Base-by-base conservation (phyloP, 2,797 vertebrate genomes). In the Chelonia mydas region DNA sequence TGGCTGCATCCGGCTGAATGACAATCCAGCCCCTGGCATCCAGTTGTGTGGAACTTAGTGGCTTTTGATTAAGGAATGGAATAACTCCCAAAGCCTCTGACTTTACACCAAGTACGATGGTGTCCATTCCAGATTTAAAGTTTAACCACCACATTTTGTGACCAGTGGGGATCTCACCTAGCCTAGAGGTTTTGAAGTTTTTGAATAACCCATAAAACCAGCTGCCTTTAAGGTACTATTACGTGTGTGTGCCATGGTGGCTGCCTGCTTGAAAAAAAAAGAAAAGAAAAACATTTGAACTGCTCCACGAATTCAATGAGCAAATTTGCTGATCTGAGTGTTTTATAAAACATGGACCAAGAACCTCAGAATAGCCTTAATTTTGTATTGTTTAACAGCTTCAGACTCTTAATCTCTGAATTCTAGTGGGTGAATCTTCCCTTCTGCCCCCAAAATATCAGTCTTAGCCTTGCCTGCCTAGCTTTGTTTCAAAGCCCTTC, bases 361-460 rank as follows among this genome's bases (percentile, higher is more conserved):
- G 51, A 94, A 92, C 83, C 85, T 87, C 51, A 11, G 82, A 82
- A 76, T 54, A 93, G 96, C 96, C 96, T 97, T 97, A 87, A 87
- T 83, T 97, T 96, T 87, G 41, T 94, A n/a, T 90, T 83, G 50
- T 83, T 61, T 86, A 45, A 45, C 79, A n/a, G 77, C 88, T 89
- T 53, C 83, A 92, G 92, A 83, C 31, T 10, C 49, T 91, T 90
- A 81, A 72, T 45, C 13, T 87, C 77, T 41, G 2, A 54, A 16
- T 31, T 65, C 47, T 41, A 87, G 85, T 83, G 33, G 77, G 78
- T 83, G 74, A 23, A 31, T 49, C 45, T 21, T 77, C 83, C 68
- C 81, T n/a, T 78, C 53, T 12, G n/a, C 47, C 68, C 19, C 27
- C 23, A 41, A 28, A 2, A 76, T 90, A 27, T 87, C 78, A 31